Evolutionary conservation across 2,797 vertebrate genomes (phyloP), one percentile per base, ranked within the genome.

Genomic region (Enteromius argenteus): DNA sequence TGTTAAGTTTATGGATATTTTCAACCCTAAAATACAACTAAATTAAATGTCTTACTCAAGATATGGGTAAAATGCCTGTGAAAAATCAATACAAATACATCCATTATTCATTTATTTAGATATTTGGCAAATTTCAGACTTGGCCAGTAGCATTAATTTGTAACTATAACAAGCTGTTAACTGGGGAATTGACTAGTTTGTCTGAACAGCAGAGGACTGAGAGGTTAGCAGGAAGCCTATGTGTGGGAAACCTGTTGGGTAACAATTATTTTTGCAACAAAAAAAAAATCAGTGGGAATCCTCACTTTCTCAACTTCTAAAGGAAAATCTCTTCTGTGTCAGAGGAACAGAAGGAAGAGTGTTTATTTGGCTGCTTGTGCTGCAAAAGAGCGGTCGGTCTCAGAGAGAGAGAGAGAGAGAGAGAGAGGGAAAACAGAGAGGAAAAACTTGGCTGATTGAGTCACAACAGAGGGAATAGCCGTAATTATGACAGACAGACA

Each of bases 311-410:
- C 53, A 67, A 80, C 53, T 39, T 51, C 83, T 67, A 56, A 75
- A 62, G 72, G 71, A 83, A 35, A 80, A 84, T 67, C 77, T 82
- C 67, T 23, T 37, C 58, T 60, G 80, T 60, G 68, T 56, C 53
- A 79, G 80, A 84, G n/a, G 46, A 85, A 81, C 66, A 88, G 80
- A 80, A 62, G 49, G 39, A 73, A 79, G 86, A 64, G 86, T 90
- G 84, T 90, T 88, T 91, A 86, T 89, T 90, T 92, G 58, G 85
- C 89, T 87, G 89, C 85, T 85, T 79, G 76, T 89, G 88, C 91
- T 87, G 80, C 86, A 77, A 62, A 51, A 84, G 67, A 77, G 64
- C 67, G 49, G 74, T 74, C 49, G 78, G 51, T 62, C 72, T 64
- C 35, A 79, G 66, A 42, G 39, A 42, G 37, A 37, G 37, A 79